These are phyloP conservation scores for Carlito syrichta DNA, from an alignment of 2,113 vertebrate genomes.

Conservation along the genomic window DNA sequence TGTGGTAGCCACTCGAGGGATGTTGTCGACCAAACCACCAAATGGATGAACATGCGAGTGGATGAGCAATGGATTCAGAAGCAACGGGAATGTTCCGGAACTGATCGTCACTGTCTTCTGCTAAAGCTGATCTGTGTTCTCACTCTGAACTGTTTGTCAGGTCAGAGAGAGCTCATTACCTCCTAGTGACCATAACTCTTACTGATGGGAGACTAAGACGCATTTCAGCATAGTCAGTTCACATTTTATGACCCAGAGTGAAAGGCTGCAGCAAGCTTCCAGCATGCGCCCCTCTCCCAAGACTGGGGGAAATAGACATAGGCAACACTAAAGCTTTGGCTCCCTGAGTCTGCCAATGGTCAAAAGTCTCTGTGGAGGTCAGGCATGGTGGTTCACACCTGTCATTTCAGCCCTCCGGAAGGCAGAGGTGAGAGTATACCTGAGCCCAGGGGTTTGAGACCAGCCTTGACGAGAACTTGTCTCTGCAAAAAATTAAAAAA, in stretches of 20 bases:
- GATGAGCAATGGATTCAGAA: neutral
- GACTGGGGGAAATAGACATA: neutral
- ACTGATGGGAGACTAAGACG: accelerated
- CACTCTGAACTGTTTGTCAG: neutral
- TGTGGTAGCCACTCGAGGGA: accelerated
- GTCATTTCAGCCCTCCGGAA: no score
- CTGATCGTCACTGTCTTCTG: neutral
- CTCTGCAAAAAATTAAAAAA: no score
- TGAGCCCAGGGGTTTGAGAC: no score
- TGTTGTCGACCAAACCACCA: neutral
- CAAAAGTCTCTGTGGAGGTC: accelerated
- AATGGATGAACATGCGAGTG: accelerated
- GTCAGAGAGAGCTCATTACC: neutral
- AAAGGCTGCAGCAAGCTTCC: neutral
- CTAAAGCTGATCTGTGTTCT: neutral
- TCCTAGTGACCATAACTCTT: accelerated
- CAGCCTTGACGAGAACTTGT: no score
- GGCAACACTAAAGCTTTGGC: no score
- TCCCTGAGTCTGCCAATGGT: accelerated
- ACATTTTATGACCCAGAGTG: neutral
- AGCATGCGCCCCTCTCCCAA: neutral
- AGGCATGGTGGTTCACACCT: no score
- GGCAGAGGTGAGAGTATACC: no score
- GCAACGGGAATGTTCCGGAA: neutral
- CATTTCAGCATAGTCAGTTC: neutral